Evolutionary conservation across 2,113 vertebrate genomes (phyloP).

Genomic region (Saccopteryx leptura): DNA sequence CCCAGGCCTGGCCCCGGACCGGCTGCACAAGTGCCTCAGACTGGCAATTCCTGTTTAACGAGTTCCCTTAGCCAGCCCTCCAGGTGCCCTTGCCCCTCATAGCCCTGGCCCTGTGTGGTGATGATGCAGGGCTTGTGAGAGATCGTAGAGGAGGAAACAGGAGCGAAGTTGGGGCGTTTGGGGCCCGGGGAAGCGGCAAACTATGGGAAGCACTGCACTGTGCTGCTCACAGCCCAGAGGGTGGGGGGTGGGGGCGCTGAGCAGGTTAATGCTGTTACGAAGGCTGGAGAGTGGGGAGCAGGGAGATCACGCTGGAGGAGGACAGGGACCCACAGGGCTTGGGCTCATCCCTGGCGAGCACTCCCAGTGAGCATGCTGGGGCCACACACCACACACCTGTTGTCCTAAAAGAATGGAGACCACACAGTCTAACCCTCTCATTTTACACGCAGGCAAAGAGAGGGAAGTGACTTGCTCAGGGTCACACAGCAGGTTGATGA

Average conservation of each 20-base stretch:
- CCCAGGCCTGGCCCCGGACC: neutral
- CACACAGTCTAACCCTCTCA: neutral
- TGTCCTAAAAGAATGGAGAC: neutral
- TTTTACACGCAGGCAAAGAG: neutral
- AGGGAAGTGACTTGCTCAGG: neutral
- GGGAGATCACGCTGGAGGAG: neutral
- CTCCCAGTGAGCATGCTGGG: fast-evolving
- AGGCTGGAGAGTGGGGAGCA: neutral
- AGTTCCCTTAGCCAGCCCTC: neutral
- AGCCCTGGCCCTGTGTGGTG: fast-evolving
- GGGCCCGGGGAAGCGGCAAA: neutral
- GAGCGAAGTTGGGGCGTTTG: too few species aligned
- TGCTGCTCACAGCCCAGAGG: neutral
- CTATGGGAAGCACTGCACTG: neutral
- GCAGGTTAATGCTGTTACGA: neutral
- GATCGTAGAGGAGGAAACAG: neutral
- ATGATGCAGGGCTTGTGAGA: neutral
- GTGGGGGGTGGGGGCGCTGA: neutral
- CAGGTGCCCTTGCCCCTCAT: neutral
- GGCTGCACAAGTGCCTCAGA: neutral
- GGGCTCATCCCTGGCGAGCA: neutral
- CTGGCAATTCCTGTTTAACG: neutral
- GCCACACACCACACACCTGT: fast-evolving
- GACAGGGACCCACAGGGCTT: neutral
- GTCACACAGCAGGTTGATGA: neutral